Evolutionary conservation across 2,113 vertebrate genomes (phyloP).

Genomic region (Sylvia atricapilla): DNA sequence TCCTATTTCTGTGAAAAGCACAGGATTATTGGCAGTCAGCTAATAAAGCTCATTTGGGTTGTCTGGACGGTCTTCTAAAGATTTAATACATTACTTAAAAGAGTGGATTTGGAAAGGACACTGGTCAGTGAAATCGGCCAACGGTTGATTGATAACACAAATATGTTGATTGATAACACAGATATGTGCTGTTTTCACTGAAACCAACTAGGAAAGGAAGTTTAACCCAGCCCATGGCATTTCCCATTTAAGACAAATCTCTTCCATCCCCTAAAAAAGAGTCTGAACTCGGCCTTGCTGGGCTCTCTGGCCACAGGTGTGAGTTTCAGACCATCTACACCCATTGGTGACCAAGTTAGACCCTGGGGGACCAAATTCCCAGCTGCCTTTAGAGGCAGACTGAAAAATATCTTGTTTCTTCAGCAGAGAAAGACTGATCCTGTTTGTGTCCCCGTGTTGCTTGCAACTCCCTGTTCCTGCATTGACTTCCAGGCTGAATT

Average conservation of each 20-base stretch:
- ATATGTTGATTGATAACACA: neutral
- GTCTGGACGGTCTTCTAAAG: neutral
- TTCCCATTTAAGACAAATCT: neutral
- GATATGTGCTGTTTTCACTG: neutral
- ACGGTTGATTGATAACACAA: neutral
- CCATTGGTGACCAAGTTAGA: neutral
- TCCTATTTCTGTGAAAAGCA: neutral
- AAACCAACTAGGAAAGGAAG: neutral
- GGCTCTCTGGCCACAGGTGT: neutral
- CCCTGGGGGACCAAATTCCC: neutral
- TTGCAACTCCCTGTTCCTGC: neutral
- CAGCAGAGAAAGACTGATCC: neutral
- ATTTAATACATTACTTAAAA: neutral
- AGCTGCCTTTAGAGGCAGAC: neutral
- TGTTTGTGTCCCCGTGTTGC: neutral
- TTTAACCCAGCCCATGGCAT: neutral
- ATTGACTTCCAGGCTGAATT: neutral
- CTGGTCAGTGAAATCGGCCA: neutral
- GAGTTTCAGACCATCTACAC: neutral
- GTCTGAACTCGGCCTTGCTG: neutral
- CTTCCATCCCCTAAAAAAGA: neutral
- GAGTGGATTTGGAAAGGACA: neutral
- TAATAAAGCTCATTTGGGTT: constrained; percentile 12
- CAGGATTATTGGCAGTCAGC: neutral
- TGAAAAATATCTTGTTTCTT: neutral